A percentile compares a stretch with the other conserved stretches of the same genome.
Conservation (phyloP, 2,888 invertebrate species). For the Tetragonisca angustula region DNA sequence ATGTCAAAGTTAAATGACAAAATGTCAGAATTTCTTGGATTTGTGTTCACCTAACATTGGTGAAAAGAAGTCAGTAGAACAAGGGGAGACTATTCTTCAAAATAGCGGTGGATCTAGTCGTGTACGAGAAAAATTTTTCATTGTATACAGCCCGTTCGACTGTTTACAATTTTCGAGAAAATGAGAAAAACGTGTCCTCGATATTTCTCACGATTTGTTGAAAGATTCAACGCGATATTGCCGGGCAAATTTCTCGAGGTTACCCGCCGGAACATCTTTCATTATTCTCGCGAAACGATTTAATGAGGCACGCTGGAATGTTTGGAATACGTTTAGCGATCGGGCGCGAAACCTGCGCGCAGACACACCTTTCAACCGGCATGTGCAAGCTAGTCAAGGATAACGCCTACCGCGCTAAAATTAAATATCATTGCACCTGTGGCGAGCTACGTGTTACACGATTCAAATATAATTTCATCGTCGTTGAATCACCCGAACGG, state of each 20-base stretch:
- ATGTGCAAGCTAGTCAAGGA: conserved; percentile 61
- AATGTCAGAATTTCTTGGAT: too few relatives aligned
- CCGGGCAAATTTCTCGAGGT: conserved; percentile 34
- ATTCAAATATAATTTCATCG: conserved; percentile 52
- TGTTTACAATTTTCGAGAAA: too few relatives aligned
- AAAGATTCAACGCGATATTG: background rate
- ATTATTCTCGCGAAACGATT: conserved; percentile 53
- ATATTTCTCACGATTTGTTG: background rate
- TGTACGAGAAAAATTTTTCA: too few relatives aligned
- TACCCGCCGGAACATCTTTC: conserved; percentile 29
- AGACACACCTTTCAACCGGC: conserved; percentile 56
- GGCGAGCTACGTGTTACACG: conserved; percentile 49
- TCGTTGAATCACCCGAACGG: conserved; percentile 12
- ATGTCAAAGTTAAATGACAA: too few relatives aligned
- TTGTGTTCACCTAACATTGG: too few relatives aligned
- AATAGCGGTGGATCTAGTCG: too few relatives aligned
- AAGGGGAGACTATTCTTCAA: too few relatives aligned
- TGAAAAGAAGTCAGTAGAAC: too few relatives aligned
- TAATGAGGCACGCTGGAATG: conserved; percentile 55
- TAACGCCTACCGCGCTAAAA: conserved; percentile 66
- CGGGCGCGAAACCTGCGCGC: conserved; percentile 49
- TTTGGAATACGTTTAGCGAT: conserved; percentile 57
- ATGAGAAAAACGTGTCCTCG: too few relatives aligned
- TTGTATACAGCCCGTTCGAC: too few relatives aligned
- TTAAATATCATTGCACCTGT: conserved; percentile 64